Conservation (phyloP, 2,113 vertebrate species). For the Physeter macrocephalus region DNA sequence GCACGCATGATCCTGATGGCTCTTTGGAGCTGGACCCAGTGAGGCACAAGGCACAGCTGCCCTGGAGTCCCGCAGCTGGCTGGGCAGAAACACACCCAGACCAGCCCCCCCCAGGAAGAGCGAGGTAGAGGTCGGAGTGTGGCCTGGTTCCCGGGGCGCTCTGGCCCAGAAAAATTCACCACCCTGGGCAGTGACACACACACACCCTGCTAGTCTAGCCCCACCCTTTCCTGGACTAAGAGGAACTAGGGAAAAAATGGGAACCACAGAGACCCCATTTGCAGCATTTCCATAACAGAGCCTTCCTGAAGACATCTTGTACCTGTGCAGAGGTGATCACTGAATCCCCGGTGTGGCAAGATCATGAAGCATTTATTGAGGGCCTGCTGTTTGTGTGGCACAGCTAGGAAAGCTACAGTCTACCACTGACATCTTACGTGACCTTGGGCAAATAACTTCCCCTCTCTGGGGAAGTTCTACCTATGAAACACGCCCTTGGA, state of each 20-base stretch:
- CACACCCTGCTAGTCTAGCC: background rate
- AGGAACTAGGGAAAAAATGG: background rate
- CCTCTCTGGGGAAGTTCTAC: background rate
- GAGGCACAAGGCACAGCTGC: background rate
- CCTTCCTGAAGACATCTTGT: background rate
- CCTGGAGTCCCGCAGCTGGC: background rate
- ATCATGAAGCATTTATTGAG: background rate
- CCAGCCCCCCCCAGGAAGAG: background rate
- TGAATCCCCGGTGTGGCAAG: accelerated
- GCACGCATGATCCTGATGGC: background rate
- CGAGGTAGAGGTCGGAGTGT: background rate
- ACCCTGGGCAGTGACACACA: background rate
- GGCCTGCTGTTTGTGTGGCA: accelerated
- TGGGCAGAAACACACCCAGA: background rate
- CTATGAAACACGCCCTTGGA: background rate
- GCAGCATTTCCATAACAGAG: background rate
- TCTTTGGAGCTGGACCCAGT: background rate
- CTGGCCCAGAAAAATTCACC: background rate
- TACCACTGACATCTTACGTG: accelerated
- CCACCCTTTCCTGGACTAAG: background rate
- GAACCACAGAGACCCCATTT: background rate
- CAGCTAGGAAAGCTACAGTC: background rate
- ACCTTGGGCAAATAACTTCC: background rate
- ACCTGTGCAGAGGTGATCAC: background rate
- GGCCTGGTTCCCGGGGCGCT: background rate